phyloP scores from a whole-genome alignment of 1,140 invertebrate genomes.

The Calephelis virginiensis region DNA sequence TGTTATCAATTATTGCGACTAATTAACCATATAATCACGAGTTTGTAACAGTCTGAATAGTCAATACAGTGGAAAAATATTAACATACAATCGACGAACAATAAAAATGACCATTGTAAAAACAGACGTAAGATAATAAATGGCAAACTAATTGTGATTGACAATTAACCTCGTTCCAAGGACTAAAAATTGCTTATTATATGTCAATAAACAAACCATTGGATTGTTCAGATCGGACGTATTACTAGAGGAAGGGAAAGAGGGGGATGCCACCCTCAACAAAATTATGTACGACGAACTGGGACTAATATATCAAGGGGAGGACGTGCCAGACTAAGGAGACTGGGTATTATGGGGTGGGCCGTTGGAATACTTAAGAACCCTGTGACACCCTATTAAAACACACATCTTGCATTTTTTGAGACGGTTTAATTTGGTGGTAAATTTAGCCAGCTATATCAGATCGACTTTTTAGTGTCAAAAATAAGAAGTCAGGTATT shows the following conservation, averaged over 20 bases:
- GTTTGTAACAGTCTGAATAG: not conserved
- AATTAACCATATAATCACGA: not conserved
- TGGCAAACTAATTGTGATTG: not conserved
- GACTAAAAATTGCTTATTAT: constrained; percentile 36
- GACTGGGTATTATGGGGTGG: constrained; percentile 74
- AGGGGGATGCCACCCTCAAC: constrained; percentile 62
- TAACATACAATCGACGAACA: not conserved
- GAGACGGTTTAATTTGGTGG: constrained; percentile 67
- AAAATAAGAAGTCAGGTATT: not conserved
- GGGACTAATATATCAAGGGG: constrained; percentile 78
- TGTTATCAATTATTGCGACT: not conserved
- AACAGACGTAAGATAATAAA: constrained; percentile 14
- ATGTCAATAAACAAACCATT: constrained; percentile 69
- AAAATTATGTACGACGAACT: constrained; percentile 79
- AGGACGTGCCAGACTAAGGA: constrained; percentile 75
- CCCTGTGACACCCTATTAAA: constrained; percentile 77
- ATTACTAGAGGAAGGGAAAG: constrained; percentile 43
- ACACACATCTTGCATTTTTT: constrained; percentile 73
- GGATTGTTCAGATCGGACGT: constrained; percentile 64
- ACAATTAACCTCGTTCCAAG: not conserved
- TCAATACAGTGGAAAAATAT: not conserved
- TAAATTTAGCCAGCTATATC: constrained; percentile 28
- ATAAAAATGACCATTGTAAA: not conserved
- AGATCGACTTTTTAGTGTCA: not conserved
- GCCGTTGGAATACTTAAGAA: constrained; percentile 76